These are phyloP conservation scores for Zoroaster sp. DNA, from an alignment of 53 echinoderm and acorn worm species.

Conservation along the genomic window DNA sequence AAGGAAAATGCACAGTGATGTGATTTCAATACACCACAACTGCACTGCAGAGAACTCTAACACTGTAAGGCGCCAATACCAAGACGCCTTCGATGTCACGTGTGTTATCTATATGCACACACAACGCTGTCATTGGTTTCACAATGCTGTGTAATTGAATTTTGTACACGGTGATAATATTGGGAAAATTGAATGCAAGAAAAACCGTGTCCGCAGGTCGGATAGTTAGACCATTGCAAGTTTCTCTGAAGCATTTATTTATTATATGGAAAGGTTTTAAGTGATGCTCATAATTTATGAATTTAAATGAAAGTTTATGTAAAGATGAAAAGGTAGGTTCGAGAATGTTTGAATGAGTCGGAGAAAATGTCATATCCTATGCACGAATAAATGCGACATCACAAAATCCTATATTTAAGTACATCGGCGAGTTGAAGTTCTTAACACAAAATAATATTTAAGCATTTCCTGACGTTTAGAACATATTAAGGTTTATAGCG, in stretches of 20 bases:
- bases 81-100: not conserved
- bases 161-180: not conserved
- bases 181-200: constrained; percentile 32
- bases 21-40: constrained; percentile 48
- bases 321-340: not conserved
- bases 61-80: not conserved
- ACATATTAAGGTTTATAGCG: not conserved
- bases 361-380: constrained; percentile 30
- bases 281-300: not conserved
- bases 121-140: not conserved
- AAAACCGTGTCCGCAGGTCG: constrained; percentile 44
- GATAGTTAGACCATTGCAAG: constrained; percentile 46
- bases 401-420: not conserved
- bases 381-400: constrained; percentile 27
- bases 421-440: not conserved
- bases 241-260: not conserved
- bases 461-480: not conserved
- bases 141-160: not conserved
- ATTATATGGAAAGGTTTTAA: not conserved
- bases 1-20: constrained; percentile 99
- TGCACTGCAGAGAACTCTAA: not conserved
- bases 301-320: not conserved
- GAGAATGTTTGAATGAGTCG: not conserved
- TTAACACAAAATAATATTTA: not conserved
- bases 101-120: not conserved